Base-by-base conservation (phyloP, 2,888 invertebrate species). In the Eupithecia abbreviata region DNA sequence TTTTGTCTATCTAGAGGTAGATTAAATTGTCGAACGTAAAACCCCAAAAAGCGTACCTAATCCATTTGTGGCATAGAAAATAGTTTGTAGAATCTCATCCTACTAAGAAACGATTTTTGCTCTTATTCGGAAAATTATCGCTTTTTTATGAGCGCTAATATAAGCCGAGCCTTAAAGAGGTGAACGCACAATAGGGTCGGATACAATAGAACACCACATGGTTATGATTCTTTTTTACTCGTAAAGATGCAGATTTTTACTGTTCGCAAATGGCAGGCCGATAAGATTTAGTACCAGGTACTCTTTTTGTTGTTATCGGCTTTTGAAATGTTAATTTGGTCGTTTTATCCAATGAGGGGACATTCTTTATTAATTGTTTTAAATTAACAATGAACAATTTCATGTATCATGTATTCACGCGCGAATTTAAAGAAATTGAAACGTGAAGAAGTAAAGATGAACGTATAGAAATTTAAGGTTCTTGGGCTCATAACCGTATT, bases 121-220 rank as follows among this genome's bases (percentile, higher is more conserved):
- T 85, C 85, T 86, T 88, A 88, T 89, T 90, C 87, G 90, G 87
- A 88, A 86, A 89, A 88, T 90, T 90, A 92, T 92, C 90, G 86
- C 87, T 88, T 89, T 90, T 91, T 92, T 92, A 89, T 88, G 89
- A 88, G 88, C 85, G 85, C 85, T 86, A 90, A 89, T 90, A 87
- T 89, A 89, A 90, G 89, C 87, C 86, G 91, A 90, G 88, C 84
- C 86, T 89, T 91, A 88, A 91, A 91, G 91, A 90, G 90, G 90
- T 87, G 88, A 81, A 82, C 89, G 86, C 84, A 93, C 94, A 94
- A 94, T 94, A 89, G 92, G 74, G 79, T 81, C 81, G 88, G 87
- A 90, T 84, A 94, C 94, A 94, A 94, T 94, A 86, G 92, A 85
- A 66, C 87, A 89, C 92, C 92, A 93, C 90, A 92, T 92, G 93